Conservation (phyloP, 2,888 invertebrate species). For the Sycophila texana region DNA sequence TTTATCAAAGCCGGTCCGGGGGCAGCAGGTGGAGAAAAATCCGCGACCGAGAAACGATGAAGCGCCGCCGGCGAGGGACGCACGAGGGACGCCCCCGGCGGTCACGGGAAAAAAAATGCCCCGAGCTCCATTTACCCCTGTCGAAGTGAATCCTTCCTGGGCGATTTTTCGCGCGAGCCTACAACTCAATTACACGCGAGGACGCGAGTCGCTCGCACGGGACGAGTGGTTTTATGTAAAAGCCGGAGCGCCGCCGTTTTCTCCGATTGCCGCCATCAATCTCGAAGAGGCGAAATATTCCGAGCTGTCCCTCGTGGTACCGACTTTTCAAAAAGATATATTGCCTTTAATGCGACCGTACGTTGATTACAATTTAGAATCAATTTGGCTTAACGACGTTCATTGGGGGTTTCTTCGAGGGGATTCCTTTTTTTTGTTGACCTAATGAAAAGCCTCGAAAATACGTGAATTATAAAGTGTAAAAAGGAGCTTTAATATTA, state of each 20-base stretch:
- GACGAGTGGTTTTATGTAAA: slow-evolving; percentile 27
- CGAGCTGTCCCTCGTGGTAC: no score
- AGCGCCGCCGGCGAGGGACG: slow-evolving; percentile 34
- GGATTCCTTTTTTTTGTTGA: not conserved
- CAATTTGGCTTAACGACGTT: no score
- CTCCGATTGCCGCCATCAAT: not conserved
- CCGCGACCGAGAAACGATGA: slow-evolving; percentile 61
- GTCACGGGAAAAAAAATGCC: not conserved
- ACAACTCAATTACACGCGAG: slow-evolving; percentile 47
- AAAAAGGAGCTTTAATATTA: slow-evolving; percentile 43
- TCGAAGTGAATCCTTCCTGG: slow-evolving; percentile 47
- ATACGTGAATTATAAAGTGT: slow-evolving; percentile 19
- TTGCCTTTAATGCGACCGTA: not conserved
- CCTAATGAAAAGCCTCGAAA: slow-evolving; percentile 7
- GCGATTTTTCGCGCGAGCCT: slow-evolving; percentile 33
- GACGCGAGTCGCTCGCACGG: not conserved
- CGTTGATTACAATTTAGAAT: not conserved
- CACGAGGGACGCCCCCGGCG: not conserved
- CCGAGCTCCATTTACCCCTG: slow-evolving; percentile 47
- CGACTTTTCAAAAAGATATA: not conserved
- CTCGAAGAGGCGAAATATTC: no score
- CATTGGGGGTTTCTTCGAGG: no score
- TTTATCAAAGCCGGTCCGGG: slow-evolving; percentile 65
- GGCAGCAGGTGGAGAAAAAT: slow-evolving; percentile 69
- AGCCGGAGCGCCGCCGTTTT: not conserved